Conservation (phyloP, 2,888 invertebrate genomes). For the Teleiodes luculella region DNA sequence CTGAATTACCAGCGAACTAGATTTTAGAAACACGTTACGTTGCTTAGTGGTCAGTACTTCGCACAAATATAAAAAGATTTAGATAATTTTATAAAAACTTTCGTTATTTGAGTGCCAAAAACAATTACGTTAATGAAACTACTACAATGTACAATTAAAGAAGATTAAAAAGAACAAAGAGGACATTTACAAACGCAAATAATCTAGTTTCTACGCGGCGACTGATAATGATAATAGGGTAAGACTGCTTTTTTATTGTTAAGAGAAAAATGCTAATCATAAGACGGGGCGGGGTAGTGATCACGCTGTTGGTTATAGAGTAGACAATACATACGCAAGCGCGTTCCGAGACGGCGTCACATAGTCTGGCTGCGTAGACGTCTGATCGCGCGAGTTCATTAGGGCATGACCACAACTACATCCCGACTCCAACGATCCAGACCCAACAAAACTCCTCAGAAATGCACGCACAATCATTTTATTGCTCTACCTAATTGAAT, state of each 20-base stretch:
- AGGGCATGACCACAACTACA: slow-evolving; percentile 14
- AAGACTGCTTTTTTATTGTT: background rate
- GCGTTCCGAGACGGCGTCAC: slow-evolving; percentile 10
- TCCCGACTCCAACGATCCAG: background rate
- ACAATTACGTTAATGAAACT: slow-evolving; percentile 11
- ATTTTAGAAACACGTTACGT: background rate
- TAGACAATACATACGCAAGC: slow-evolving; percentile 8
- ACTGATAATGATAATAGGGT: background rate
- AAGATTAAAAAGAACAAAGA: slow-evolving; percentile 3
- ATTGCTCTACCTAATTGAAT: background rate
- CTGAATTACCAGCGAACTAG: background rate
- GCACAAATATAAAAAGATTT: background rate
- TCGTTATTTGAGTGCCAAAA: slow-evolving; percentile 10
- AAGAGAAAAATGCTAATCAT: slow-evolving; percentile 1
- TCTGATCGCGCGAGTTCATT: slow-evolving; percentile 20
- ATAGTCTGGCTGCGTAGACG: slow-evolving; percentile 21
- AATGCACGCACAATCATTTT: slow-evolving; percentile 18
- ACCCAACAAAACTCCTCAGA: slow-evolving; percentile 5
- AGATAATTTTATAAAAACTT: slow-evolving; percentile 2
- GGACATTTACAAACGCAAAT: background rate
- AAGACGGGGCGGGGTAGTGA: background rate
- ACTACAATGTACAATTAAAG: slow-evolving; percentile 6
- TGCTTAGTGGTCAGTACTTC: background rate
- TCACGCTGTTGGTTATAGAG: slow-evolving; percentile 7
- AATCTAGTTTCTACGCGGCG: background rate